A percentile compares a stretch with the other conserved stretches of the same genome.
phyloP scores from a whole-genome alignment of 2,888 invertebrate genomes.

The Pheosia tremula region DNA sequence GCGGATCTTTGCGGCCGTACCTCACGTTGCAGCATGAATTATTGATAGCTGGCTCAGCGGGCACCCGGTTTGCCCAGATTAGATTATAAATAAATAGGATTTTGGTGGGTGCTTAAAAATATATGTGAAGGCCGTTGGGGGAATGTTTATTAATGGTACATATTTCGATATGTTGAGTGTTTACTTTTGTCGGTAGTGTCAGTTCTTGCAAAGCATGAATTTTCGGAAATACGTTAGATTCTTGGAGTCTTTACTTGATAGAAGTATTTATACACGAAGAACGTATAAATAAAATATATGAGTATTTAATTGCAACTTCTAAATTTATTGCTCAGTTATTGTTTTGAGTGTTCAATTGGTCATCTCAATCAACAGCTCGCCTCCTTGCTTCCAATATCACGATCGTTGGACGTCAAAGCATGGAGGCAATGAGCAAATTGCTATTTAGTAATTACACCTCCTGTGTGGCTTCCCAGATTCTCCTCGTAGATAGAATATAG shows the following conservation, averaged over 20 bases:
- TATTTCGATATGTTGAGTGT: background rate
- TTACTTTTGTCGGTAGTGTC: too few species aligned
- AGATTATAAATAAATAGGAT: slow-evolving; percentile 43
- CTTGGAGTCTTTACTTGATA: too few species aligned
- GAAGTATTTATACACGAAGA: too few species aligned
- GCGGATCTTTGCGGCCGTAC: slow-evolving; percentile 62
- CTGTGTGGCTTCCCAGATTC: background rate
- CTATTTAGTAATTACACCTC: background rate
- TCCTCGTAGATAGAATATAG: background rate
- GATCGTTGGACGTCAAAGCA: slow-evolving; percentile 3
- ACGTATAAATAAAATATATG: too few species aligned
- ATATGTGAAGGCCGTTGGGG: slow-evolving; percentile 14
- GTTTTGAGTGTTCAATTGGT: background rate
- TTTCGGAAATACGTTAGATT: too few species aligned
- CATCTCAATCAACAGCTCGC: background rate
- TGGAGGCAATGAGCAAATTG: background rate
- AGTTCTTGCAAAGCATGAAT: too few species aligned
- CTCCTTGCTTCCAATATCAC: background rate
- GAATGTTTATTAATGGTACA: background rate
- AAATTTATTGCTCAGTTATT: too few species aligned
- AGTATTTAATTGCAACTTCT: too few species aligned
- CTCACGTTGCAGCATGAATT: slow-evolving; percentile 68
- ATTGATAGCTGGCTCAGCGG: slow-evolving; percentile 59
- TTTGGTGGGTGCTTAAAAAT: slow-evolving; percentile 24
- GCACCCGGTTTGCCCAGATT: slow-evolving; percentile 26